A percentile compares a stretch with the other conserved stretches of the same genome.
These are phyloP conservation scores for Drosophila mojavensis DNA, from an alignment of 1,140 invertebrate genomes.

Conservation along the genomic window DNA sequence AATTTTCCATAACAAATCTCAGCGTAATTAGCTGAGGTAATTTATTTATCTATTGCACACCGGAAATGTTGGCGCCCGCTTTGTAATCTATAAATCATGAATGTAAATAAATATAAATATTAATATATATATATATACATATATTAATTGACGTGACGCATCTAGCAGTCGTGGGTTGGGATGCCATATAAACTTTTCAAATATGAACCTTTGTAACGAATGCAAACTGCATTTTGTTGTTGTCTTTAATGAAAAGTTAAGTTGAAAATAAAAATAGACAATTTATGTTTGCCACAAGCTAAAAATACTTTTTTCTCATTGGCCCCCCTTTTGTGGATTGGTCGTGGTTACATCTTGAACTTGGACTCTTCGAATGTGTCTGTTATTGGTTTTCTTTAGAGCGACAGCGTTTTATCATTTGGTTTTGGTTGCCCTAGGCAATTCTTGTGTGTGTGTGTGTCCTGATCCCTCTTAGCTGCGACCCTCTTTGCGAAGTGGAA, in stretches of 20 bases:
- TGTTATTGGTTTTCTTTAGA: slow-evolving; percentile 66
- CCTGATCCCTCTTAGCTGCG: slow-evolving; percentile 2
- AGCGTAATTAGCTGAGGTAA: slow-evolving; percentile 55
- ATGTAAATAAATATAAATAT: slow-evolving; percentile 11
- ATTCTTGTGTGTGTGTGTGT: slow-evolving; percentile 58
- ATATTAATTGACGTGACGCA: slow-evolving; percentile 45
- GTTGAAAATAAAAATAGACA: slow-evolving; percentile 12
- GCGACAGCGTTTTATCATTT: slow-evolving; percentile 46
- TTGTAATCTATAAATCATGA: slow-evolving; percentile 4
- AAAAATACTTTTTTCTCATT: background rate
- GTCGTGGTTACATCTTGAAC: slow-evolving; percentile 27
- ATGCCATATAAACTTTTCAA: background rate
- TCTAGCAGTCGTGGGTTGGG: background rate
- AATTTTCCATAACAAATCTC: slow-evolving; percentile 37
- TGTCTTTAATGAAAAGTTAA: background rate
- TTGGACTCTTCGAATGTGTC: slow-evolving; percentile 47
- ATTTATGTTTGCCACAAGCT: background rate
- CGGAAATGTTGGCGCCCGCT: slow-evolving; percentile 20
- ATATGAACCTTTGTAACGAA: background rate
- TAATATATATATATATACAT: background rate
- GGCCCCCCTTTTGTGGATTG: background rate
- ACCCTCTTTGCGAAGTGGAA: slow-evolving; percentile 1
- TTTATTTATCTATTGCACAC: slow-evolving; percentile 57
- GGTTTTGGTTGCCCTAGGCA: slow-evolving; percentile 63
- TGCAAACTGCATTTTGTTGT: slow-evolving; percentile 11